These are phyloP conservation scores for Apeira syringaria DNA, from an alignment of 2,888 invertebrate genomes.

Conservation along the genomic window DNA sequence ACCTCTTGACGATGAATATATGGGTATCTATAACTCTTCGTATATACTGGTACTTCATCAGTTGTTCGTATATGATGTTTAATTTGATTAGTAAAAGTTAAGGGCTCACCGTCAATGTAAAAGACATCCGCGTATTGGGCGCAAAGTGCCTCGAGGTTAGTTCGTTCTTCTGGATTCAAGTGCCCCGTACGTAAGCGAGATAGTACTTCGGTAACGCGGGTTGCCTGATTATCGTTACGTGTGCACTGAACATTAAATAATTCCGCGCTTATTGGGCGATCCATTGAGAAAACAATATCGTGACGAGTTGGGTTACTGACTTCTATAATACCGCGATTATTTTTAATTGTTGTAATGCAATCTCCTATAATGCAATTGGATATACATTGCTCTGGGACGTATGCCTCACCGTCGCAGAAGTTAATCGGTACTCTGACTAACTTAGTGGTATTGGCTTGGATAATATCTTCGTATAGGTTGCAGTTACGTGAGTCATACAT, in stretches of 20 bases:
- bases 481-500: no score
- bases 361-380: no score
- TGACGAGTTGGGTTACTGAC: slow-evolving; percentile 28
- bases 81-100: slow-evolving; percentile 17
- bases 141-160: slow-evolving; percentile 28
- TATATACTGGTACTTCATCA: slow-evolving; percentile 17
- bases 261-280: slow-evolving; percentile 24
- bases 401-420: no score
- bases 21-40: slow-evolving; percentile 21
- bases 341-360: slow-evolving; percentile 27
- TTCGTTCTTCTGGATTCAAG: slow-evolving; percentile 35
- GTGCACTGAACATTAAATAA: slow-evolving; percentile 27
- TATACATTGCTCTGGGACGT: no score
- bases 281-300: slow-evolving; percentile 32
- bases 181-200: slow-evolving; percentile 38
- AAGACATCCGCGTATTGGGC: slow-evolving; percentile 31
- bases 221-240: slow-evolving; percentile 13
- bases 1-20: slow-evolving; percentile 20
- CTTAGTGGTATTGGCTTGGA: no score
- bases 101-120: slow-evolving; percentile 22
- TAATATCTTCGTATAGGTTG: no score
- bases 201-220: slow-evolving; percentile 25
- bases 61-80: slow-evolving; percentile 15
- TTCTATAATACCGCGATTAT: slow-evolving; percentile 32
- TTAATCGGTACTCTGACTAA: no score